Evolutionary conservation across 2,888 invertebrate species (phyloP).

Genomic region (Synergus japonicus): DNA sequence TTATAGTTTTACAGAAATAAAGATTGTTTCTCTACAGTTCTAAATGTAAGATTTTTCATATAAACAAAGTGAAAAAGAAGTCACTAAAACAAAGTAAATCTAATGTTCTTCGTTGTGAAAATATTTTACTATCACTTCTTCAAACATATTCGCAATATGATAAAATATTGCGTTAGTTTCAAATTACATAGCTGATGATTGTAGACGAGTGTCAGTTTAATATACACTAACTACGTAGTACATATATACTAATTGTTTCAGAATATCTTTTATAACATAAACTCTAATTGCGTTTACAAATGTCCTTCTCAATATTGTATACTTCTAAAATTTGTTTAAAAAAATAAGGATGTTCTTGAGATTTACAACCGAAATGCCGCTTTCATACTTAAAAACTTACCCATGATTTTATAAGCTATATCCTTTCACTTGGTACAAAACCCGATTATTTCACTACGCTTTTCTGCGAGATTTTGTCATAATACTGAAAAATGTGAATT

Average conservation of each 20-base stretch:
- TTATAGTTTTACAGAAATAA: background rate
- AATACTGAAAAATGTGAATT: background rate
- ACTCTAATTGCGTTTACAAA: too few relatives aligned
- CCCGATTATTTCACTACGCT: background rate
- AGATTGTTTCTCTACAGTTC: too few relatives aligned
- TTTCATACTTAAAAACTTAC: conserved; percentile 9
- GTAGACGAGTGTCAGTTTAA: background rate
- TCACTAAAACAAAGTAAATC: too few relatives aligned
- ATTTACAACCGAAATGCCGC: background rate
- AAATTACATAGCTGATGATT: too few relatives aligned
- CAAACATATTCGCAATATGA: too few relatives aligned
- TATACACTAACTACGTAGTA: background rate
- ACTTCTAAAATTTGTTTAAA: too few relatives aligned
- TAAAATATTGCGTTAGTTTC: too few relatives aligned
- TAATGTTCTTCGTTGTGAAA: too few relatives aligned
- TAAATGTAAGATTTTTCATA: background rate
- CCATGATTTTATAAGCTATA: conserved; percentile 4
- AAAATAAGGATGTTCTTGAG: too few relatives aligned
- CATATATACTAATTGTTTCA: background rate
- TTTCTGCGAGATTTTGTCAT: conserved; percentile 6
- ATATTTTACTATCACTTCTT: too few relatives aligned
- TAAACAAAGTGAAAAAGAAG: background rate
- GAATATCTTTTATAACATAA: background rate
- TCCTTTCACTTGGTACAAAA: background rate
- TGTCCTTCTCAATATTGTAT: too few relatives aligned